Conservation (phyloP, 2,888 invertebrate genomes). For the Plebejus argus region DNA sequence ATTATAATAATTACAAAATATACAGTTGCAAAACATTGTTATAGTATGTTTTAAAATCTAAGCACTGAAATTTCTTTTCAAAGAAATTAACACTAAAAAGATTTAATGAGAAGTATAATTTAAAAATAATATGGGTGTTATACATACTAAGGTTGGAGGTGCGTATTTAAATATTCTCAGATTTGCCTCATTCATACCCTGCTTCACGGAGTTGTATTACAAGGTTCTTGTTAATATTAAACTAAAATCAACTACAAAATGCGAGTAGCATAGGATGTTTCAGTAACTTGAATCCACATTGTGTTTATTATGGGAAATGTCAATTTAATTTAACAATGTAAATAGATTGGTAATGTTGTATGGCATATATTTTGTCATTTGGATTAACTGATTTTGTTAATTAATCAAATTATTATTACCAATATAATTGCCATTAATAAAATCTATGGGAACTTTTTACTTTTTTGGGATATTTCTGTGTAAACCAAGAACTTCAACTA, state of each 20-base stretch:
- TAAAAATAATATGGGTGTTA: neutral
- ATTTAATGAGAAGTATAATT: neutral
- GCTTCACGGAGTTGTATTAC: neutral
- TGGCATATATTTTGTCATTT: too few species aligned
- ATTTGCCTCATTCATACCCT: neutral
- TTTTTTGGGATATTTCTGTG: too few species aligned
- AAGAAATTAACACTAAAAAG: neutral
- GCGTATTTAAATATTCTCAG: neutral
- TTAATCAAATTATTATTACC: too few species aligned
- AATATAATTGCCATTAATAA: too few species aligned
- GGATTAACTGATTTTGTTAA: too few species aligned
- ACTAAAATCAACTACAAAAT: neutral
- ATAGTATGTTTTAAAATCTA: too few species aligned
- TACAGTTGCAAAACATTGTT: too few species aligned
- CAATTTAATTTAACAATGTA: neutral
- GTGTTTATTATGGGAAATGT: neutral
- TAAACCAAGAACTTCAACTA: too few species aligned
- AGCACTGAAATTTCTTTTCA: too few species aligned
- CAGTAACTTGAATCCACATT: neutral
- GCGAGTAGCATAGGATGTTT: conserved; percentile 1
- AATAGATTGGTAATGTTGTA: too few species aligned
- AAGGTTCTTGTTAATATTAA: neutral
- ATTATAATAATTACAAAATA: too few species aligned
- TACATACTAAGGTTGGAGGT: neutral
- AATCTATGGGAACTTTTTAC: too few species aligned